phyloP scores from a whole-genome alignment of 2,888 invertebrate genomes.

The Platycnemis pennipes region DNA sequence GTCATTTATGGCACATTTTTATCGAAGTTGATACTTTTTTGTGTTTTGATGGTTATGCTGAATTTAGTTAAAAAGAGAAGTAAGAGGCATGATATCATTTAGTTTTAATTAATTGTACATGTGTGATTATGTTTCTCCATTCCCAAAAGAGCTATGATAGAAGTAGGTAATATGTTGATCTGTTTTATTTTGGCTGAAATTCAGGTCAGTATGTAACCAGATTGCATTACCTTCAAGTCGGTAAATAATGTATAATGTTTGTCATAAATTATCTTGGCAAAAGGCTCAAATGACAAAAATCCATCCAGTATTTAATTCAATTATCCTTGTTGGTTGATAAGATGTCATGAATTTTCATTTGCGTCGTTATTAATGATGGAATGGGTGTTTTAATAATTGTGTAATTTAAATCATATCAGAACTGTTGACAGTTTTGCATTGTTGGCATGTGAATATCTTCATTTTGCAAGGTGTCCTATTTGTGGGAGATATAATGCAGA shows the following conservation, averaged over 20 bases:
- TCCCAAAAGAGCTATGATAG: neutral
- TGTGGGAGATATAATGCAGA: neutral
- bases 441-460: neutral
- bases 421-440: neutral
- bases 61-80: neutral
- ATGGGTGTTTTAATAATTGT: neutral
- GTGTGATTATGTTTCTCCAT: neutral
- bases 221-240: conserved; percentile 3
- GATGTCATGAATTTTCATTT: neutral
- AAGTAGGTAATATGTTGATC: neutral
- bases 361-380: neutral
- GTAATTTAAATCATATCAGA: neutral
- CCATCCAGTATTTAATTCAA: conserved; percentile 36
- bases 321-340: neutral
- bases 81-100: neutral
- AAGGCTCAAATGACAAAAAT: conserved; percentile 42
- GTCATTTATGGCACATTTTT: neutral
- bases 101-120: neutral
- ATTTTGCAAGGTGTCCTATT: neutral
- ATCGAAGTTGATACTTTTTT: neutral
- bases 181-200: neutral
- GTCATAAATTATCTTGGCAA: neutral
- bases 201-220: neutral
- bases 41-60: neutral
- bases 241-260: conserved; percentile 34